Percentiles rank a stretch among this genome's conserved stretches.
Conservation (phyloP, 2,888 invertebrate species). For the Diaphora mendica region DNA sequence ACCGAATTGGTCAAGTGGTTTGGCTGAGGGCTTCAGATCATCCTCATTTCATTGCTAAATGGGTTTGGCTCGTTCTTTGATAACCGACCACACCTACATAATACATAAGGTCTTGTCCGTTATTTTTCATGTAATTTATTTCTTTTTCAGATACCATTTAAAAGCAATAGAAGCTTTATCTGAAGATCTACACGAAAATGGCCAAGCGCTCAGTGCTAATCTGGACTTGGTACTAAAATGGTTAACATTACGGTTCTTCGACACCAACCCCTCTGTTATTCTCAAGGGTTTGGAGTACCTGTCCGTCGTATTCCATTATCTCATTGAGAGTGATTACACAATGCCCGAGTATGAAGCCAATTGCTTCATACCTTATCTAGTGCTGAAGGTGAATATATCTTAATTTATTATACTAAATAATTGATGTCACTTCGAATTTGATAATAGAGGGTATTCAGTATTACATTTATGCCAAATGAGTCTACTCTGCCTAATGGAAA, state of each 20-base stretch:
- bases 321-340: constrained; percentile 93
- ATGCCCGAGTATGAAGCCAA: constrained; percentile 96
- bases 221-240: constrained; percentile 98
- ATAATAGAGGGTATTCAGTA: too few relatives aligned
- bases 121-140: too few relatives aligned
- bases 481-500: too few relatives aligned
- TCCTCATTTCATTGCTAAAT: too few relatives aligned
- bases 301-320: constrained; percentile 92
- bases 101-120: too few relatives aligned
- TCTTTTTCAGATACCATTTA: constrained; percentile 92
- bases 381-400: constrained; percentile 91
- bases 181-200: constrained; percentile 93
- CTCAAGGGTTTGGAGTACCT: constrained; percentile 98
- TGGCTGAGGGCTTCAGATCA: too few relatives aligned
- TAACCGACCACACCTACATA: too few relatives aligned
- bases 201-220: constrained; percentile 93
- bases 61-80: too few relatives aligned
- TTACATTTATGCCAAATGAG: too few relatives aligned
- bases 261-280: constrained; percentile 99
- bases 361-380: constrained; percentile 97
- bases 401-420: background rate
- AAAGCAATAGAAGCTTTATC: constrained; percentile 97
- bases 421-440: too few relatives aligned
- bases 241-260: constrained; percentile 98
- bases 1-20: too few relatives aligned